Conservation (phyloP, 2,797 vertebrate genomes). For the Syndactyla subalaris region DNA sequence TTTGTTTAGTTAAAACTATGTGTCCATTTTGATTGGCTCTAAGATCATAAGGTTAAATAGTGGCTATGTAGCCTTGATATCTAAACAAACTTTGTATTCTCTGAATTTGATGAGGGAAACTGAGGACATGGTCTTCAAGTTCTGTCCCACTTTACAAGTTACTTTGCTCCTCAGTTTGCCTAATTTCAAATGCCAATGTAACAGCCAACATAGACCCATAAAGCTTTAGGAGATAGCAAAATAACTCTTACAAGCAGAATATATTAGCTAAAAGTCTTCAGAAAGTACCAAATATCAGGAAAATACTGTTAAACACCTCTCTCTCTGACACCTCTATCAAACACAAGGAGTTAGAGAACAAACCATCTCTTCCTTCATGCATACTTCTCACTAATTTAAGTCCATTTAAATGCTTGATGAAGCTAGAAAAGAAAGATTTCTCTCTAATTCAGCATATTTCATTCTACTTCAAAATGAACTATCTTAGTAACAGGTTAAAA, state of each 20-base stretch:
- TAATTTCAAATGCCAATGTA: background rate
- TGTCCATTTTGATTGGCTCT: fast-evolving
- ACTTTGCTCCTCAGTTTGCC: background rate
- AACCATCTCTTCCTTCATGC: background rate
- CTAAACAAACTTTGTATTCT: background rate
- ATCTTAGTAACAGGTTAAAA: background rate
- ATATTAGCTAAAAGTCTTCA: too few species aligned
- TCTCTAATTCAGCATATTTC: background rate
- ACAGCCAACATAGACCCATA: background rate
- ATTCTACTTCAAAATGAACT: background rate
- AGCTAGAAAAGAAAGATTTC: background rate
- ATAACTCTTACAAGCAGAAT: background rate
- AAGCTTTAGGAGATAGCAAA: background rate
- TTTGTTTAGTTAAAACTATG: background rate
- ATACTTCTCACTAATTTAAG: background rate
- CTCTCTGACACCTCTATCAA: too few species aligned
- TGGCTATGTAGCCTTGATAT: background rate
- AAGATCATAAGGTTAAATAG: background rate
- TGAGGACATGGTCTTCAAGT: background rate
- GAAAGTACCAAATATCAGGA: too few species aligned
- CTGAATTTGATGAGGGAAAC: background rate
- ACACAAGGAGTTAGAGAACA: background rate
- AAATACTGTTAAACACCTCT: too few species aligned
- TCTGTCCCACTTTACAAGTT: background rate
- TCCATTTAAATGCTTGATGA: background rate